These are phyloP conservation scores for Acipenser oxyrinchus DNA, from an alignment of 2,797 vertebrate genomes.

Conservation along the genomic window DNA sequence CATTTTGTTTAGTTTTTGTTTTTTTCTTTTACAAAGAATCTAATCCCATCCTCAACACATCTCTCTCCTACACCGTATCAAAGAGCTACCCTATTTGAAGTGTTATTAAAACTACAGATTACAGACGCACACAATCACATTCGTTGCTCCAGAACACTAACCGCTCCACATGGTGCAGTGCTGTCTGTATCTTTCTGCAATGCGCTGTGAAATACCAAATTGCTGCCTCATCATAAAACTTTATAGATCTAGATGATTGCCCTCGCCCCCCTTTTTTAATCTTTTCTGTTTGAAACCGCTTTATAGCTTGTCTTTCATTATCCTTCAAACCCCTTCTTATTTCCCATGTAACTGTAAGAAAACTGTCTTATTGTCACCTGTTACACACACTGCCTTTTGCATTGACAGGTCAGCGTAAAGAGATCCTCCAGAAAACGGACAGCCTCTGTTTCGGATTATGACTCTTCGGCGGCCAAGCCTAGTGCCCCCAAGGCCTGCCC, in stretches of 20 bases:
- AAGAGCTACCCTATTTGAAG: not conserved
- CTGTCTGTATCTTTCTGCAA: not conserved
- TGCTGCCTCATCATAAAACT: not conserved
- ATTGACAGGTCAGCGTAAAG: constrained; percentile 52
- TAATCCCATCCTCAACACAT: not conserved
- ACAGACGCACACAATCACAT: not conserved
- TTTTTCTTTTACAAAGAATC: not conserved
- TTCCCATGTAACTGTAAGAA: not conserved
- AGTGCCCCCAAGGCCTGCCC: constrained; percentile 61
- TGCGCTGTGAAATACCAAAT: not conserved
- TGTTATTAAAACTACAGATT: not conserved
- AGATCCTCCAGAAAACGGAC: constrained; percentile 70
- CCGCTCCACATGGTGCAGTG: not conserved
- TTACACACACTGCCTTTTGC: constrained; percentile 18
- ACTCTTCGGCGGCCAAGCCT: constrained; percentile 54
- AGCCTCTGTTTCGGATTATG: constrained; percentile 66
- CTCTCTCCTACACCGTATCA: not conserved
- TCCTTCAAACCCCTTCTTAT: not conserved
- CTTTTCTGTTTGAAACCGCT: not conserved
- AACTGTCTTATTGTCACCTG: not conserved
- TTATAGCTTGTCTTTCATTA: not conserved
- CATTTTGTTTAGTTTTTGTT: not conserved
- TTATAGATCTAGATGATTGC: not conserved
- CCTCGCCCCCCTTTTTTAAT: not conserved
- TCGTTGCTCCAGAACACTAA: not conserved